A percentile compares a stretch with the other conserved stretches of the same genome.
Evolutionary conservation across 2,113 vertebrate genomes (phyloP).

Genomic region (Mustela lutreola): DNA sequence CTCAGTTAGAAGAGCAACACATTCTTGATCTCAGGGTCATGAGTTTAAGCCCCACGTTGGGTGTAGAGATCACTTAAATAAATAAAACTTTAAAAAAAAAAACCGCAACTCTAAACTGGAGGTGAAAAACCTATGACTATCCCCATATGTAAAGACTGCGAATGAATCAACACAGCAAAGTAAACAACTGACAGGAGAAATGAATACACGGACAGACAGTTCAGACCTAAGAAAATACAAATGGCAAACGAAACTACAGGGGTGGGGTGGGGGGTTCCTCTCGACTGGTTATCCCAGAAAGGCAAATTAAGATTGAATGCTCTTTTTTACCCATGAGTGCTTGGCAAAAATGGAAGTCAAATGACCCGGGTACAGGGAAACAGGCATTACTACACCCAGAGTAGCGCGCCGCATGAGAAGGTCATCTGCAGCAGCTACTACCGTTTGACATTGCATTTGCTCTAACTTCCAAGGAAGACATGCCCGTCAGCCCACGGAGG

Average conservation of each 20-base stretch:
- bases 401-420: accelerated
- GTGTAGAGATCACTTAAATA: not conserved
- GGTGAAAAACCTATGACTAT: not conserved
- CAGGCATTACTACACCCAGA: not conserved
- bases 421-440: not conserved
- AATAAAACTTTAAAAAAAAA: not conserved
- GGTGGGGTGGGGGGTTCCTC: not conserved
- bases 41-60: not conserved
- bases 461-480: not conserved
- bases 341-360: not conserved
- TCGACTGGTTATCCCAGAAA: not conserved
- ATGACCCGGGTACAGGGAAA: not conserved
- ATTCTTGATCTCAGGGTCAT: not conserved
- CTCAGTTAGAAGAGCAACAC: not conserved
- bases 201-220: not conserved
- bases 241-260: not conserved
- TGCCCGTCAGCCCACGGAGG: not conserved
- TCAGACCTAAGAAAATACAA: not conserved
- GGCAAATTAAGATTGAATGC: not conserved
- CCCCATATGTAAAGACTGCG: not conserved
- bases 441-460: not conserved
- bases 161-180: not conserved
- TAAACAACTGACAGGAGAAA: not conserved
- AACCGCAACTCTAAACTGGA: not conserved
- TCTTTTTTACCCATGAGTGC: not conserved